A percentile compares a stretch with the other conserved stretches of the same genome.
phyloP scores from a whole-genome alignment of 2,888 invertebrate genomes.

The Hirtodrosophila duncani region DNA sequence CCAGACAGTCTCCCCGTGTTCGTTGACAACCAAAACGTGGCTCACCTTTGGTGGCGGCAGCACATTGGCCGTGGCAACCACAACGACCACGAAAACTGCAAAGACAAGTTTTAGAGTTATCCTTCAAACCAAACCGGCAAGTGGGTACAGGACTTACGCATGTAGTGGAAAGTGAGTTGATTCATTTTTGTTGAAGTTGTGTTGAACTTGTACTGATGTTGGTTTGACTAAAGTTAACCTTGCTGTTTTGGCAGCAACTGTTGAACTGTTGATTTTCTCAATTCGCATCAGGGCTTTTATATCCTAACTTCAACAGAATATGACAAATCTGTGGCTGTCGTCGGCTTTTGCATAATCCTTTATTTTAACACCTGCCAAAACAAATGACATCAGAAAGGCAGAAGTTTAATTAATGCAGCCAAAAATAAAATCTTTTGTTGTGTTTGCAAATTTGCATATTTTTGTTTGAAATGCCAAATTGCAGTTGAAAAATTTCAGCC shows the following conservation, averaged over 20 bases:
- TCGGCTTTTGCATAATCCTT: constrained; percentile 43
- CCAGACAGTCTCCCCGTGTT: constrained; percentile 38
- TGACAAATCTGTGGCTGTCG: constrained; percentile 1
- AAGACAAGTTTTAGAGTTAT: background rate
- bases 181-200: constrained; percentile 30
- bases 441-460: constrained; percentile 51
- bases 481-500: too few relatives aligned
- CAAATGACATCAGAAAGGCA: too few relatives aligned
- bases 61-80: constrained; percentile 32
- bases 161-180: constrained; percentile 11
- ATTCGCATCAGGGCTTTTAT: constrained; percentile 35
- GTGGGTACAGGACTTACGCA: constrained; percentile 33
- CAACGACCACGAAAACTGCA: constrained; percentile 22
- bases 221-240: constrained; percentile 23
- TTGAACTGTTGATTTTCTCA: constrained; percentile 38
- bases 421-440: constrained; percentile 39
- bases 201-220: constrained; percentile 18
- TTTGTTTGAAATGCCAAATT: too few relatives aligned
- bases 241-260: constrained; percentile 48
- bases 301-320: constrained; percentile 17
- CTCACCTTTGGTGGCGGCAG: constrained; percentile 22
- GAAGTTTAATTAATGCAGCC: constrained; percentile 27
- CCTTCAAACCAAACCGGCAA: too few relatives aligned
- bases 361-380: constrained; percentile 59
- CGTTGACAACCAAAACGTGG: constrained; percentile 41